These are phyloP conservation scores for Argyra leucocephala DNA, from an alignment of 2,888 invertebrate species.

Conservation along the genomic window DNA sequence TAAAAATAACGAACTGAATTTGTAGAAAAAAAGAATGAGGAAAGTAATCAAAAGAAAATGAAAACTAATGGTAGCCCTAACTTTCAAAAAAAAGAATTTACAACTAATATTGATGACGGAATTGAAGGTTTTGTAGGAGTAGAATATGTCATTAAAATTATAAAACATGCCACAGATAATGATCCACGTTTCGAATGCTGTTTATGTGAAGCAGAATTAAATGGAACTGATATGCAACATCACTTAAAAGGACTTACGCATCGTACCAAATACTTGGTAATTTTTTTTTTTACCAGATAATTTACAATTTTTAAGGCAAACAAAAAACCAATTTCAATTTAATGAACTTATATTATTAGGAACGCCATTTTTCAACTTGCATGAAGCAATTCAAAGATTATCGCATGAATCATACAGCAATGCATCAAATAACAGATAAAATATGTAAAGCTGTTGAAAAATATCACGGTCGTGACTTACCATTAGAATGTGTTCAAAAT, in stretches of 20 bases:
- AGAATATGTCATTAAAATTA: conserved; percentile 68
- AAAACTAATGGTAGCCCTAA: conserved; percentile 16
- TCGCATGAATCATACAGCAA: conserved; percentile 47
- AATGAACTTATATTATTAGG: too few species aligned
- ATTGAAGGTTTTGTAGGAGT: conserved; percentile 51
- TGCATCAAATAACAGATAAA: conserved; percentile 47
- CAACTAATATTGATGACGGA: conserved; percentile 23
- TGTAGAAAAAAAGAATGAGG: background rate
- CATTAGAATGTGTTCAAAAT: conserved; percentile 57
- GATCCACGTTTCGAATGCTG: conserved; percentile 65
- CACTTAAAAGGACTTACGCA: conserved; percentile 71
- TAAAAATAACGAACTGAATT: too few species aligned
- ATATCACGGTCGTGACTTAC: conserved; percentile 60
- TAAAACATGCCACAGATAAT: conserved; percentile 52
- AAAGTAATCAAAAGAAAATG: background rate
- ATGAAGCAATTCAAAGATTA: conserved; percentile 53
- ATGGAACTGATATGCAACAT: conserved; percentile 65
- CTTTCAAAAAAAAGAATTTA: conserved; percentile 27
- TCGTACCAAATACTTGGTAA: conserved; percentile 59
- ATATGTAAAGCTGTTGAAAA: conserved; percentile 61
- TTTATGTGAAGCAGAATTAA: conserved; percentile 65
- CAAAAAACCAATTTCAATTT: too few species aligned
- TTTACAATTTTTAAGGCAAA: too few species aligned
- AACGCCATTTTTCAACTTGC: conserved; percentile 47
- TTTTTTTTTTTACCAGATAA: too few species aligned